Base-by-base conservation (phyloP, 2,113 vertebrate species). In the Buteo buteo region DNA sequence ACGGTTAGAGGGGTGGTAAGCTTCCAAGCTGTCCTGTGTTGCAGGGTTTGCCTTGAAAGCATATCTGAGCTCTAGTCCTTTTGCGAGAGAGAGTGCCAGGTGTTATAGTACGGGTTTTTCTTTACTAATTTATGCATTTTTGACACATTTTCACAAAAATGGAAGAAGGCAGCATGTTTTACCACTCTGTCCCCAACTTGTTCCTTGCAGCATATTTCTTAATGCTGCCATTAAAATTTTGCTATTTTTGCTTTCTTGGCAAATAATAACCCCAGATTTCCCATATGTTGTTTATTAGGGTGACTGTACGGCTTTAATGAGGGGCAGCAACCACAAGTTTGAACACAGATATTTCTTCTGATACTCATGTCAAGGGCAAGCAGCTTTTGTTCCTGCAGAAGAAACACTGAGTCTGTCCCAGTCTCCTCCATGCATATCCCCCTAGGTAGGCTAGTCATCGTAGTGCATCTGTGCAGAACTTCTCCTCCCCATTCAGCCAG, bases 231-330 rank as follows among this genome's bases (percentile, higher is more conserved):
- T 94, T 87, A 90, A 57, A 77, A 40, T 85, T 95, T 85, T 93
- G 49, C 86, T 91, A 77, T 91, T 97, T 95, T 95, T 21, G 5
- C 81, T 94, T 89, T 90, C 78, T 90, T 96, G 94, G 95, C 93
- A 94, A 70, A 87, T 52, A 65, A 57, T 82, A 76, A 28, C 83
- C 91, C 62, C 62, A 70, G 66, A 72, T 93, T 87, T 87, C 95
- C 91, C 91, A 93, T 91, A 94, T 97, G 92, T 84, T 96, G 86
- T 96, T 95, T 94, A 90, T 91, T 82, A 94, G 66, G 95, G 96
- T 62, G 83, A 69, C 49, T 91, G 52, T 50, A 15, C 1, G 14
- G 76, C 79, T 95, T 84, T 96, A 90, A 89, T 87, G 93, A 96
- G 81, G 93, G 93, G 91, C 91, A 94, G 93, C 86, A 95, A 66